These are phyloP conservation scores for Neogobius melanostomus DNA, from an alignment of 2,113 vertebrate genomes.

Conservation along the genomic window DNA sequence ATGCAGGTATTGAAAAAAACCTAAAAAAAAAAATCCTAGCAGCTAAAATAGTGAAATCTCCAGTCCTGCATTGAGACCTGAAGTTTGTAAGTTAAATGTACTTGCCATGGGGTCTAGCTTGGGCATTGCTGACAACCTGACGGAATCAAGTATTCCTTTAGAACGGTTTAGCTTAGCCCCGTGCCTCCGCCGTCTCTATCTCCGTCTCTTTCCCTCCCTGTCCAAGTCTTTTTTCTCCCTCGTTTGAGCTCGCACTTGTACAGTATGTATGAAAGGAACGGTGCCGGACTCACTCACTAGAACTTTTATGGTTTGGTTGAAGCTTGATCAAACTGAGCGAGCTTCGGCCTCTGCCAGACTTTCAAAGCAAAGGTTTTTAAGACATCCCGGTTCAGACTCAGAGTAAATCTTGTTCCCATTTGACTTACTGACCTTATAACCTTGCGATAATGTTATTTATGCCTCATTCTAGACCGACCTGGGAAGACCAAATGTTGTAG, in stretches of 20 bases:
- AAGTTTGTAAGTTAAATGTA: conserved; percentile 34
- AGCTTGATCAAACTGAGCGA: not conserved
- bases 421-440: too few species aligned
- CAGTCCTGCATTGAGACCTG: conserved; percentile 4
- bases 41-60: conserved; percentile 21
- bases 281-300: conserved; percentile 37
- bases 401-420: too few species aligned
- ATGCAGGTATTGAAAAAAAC: not conserved
- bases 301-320: conserved; percentile 12
- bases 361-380: too few species aligned
- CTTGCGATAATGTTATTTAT: too few species aligned
- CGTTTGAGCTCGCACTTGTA: conserved; percentile 32
- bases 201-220: conserved; percentile 20
- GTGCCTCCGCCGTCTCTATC: not conserved
- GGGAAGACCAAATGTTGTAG: too few species aligned
- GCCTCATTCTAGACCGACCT: too few species aligned
- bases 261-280: conserved; percentile 48
- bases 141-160: conserved; percentile 33
- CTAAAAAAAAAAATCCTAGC: conserved; percentile 14
- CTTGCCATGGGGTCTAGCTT: conserved; percentile 15
- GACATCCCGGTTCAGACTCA: too few species aligned
- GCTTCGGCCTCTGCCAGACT: not conserved
- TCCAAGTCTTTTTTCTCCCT: conserved; percentile 1
- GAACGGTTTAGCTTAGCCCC: not conserved
- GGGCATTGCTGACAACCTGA: conserved; percentile 2